Evolutionary conservation across 2,888 invertebrate species (phyloP), one percentile per base, ranked within the genome.

Genomic region (Helobdella robusta): DNA sequence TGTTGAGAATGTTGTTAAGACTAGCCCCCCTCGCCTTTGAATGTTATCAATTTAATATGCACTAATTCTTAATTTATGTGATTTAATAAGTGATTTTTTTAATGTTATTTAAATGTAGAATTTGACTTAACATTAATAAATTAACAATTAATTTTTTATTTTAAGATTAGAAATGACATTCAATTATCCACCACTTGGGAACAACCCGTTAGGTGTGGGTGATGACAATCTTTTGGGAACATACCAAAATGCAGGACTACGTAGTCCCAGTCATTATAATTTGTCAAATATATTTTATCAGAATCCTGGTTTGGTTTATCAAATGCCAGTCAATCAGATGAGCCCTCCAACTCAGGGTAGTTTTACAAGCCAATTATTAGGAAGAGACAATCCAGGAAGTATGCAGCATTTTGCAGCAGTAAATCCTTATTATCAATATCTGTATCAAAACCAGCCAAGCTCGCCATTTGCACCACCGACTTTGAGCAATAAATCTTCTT

Each of bases 281-380:
- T 28, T 62, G n/a, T 62, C 62, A 34, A 62, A 62, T 35, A 62
- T 62, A 34, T 35, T 62, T 6, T 62, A 62, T 25, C 62, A 62
- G 35, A 50, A n/a, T 25, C 62, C 62, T 50, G 62, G 50, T 32
- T 30, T 62, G 34, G 44, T 62, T 36, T 62, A 62, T 50, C 62
- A 62, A 30, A 50, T 44, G 34, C 62, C 62, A 46, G 34, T 44
- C 23, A 44, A 62, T 35, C 44, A 62, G n/a, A 62, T 62, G 48
- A 62, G 44, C 46, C 44, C 44, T 11, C 62, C 46, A n/a, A 30
- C 62, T 6, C 62, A 50, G 30, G 54, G 54, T 30, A 54, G 54
- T 46, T 40, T 40, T 30, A 48, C 62, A 20, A 50, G 48, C 23
- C 48, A 62, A 32, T 36, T 62, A n/a, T 25, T 62, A 23, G 48